A percentile compares a stretch with the other conserved stretches of the same genome.
Conservation (phyloP, 2,888 invertebrate species). For the Agrochola lychnidis region DNA sequence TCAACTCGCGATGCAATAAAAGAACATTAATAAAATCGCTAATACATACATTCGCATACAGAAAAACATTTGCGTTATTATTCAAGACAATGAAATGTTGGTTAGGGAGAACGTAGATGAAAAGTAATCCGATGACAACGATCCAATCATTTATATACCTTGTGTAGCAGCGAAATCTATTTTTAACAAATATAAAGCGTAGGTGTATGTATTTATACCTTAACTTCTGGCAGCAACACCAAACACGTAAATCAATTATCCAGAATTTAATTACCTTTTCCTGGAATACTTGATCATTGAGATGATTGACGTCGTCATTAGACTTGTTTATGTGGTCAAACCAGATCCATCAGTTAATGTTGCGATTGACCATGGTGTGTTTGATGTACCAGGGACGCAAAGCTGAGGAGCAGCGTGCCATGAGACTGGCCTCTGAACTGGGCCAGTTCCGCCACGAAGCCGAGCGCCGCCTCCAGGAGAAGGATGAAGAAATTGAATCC, state of each 20-base stretch:
- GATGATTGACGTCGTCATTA: slow-evolving; percentile 4
- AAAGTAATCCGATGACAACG: background rate
- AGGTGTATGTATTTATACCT: slow-evolving; percentile 7
- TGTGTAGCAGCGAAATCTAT: slow-evolving; percentile 14
- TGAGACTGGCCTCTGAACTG: slow-evolving; percentile 97
- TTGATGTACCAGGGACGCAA: slow-evolving; percentile 94
- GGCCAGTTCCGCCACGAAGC: slow-evolving; percentile 98
- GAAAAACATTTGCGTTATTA: slow-evolving; percentile 23
- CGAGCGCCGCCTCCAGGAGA: slow-evolving; percentile 98
- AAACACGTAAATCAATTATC: slow-evolving; percentile 25
- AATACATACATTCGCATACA: background rate
- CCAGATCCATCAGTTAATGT: background rate
- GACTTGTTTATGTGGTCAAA: slow-evolving; percentile 14
- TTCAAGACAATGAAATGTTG: background rate
- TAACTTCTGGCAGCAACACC: slow-evolving; percentile 29
- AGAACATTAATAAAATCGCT: slow-evolving; percentile 1
- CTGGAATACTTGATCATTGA: slow-evolving; percentile 38
- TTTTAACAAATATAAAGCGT: background rate
- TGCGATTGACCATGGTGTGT: slow-evolving; percentile 16
- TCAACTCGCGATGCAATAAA: slow-evolving; percentile 19
- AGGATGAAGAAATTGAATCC: slow-evolving; percentile 99
- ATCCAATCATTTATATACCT: background rate
- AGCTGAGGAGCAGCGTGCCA: slow-evolving; percentile 98
- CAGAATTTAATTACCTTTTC: slow-evolving; percentile 35
- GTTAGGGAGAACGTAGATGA: background rate